phyloP scores from a whole-genome alignment of 2,113 vertebrate species.

The Ceyx cyanopectus region DNA sequence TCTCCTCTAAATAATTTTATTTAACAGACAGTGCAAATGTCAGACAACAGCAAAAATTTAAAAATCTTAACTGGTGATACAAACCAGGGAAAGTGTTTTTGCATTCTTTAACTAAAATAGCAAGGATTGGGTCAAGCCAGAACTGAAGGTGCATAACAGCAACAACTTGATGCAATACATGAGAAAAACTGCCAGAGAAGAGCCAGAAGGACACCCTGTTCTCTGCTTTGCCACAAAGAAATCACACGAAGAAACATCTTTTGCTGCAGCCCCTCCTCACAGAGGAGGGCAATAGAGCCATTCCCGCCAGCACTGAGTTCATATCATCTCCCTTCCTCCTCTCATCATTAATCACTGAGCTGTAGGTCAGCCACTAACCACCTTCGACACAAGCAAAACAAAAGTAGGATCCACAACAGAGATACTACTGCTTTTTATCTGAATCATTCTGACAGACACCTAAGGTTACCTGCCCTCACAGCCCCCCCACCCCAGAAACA shows the following conservation, averaged over 20 bases:
- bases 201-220: neutral
- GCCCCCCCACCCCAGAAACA: neutral
- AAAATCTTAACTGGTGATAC: neutral
- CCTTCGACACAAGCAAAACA: neutral
- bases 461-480: neutral
- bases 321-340: neutral
- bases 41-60: neutral
- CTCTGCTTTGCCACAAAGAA: neutral
- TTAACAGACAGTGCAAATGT: neutral
- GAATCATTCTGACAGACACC: neutral
- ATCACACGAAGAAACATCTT: neutral
- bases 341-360: neutral
- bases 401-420: neutral
- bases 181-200: neutral
- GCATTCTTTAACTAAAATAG: neutral
- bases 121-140: neutral
- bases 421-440: neutral
- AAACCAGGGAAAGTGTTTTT: neutral
- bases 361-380: neutral
- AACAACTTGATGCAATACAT: rapidly evolving
- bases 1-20: neutral
- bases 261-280: neutral
- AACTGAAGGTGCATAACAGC: neutral
- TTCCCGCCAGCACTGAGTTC: neutral
- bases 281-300: neutral